Evolutionary conservation across 2,888 invertebrate species (phyloP), one percentile per base, ranked within the genome.

Genomic region (Platerodrilus igneus): DNA sequence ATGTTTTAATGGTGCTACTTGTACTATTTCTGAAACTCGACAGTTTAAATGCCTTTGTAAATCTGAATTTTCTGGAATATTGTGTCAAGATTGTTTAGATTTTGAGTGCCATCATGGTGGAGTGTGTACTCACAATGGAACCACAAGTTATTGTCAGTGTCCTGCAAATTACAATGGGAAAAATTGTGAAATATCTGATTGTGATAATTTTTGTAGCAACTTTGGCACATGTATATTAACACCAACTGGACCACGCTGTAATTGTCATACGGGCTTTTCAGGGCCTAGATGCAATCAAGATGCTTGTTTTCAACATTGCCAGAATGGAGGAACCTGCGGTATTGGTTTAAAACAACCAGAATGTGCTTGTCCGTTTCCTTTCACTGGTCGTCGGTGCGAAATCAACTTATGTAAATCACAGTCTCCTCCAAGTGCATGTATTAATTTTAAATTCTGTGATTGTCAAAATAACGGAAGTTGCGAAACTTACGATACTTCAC

Each of bases 1-100:
- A 36, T 80, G 80, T 50, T 71, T 72, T 48, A 81, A 81, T 55
- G 76, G 76, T 2, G 81, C 79, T 2, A 74, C 72, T 0, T 82
- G 81, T 50, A 60, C 70, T 11, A 43, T 40, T 47, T 19, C 37
- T 2, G 26, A 36, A 39, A 50, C 57, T 2, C 57, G 56, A 9
- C 25, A 52, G 7, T 52, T 55, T 4, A 47, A 55, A 32, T 81
- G 81, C 54, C 64, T 64, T 17, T 81, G 81, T 51, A 69, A 69
- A 2, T 58, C 66, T 1, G 72, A 73, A 44, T 79, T 74, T 56
- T 67, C 70, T 22, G 74, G 75, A 51, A 50, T 66, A 7, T 68
- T 73, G 25, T 81, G 81, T 54, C 75, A 80, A 48, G 70, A 74
- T 51, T 81, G 81, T 53, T 63, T 68, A 1, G 70, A 71, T 40